Percentiles rank a stretch among this genome's conserved stretches.
phyloP scores from a whole-genome alignment of 2,888 invertebrate species.

The Drosophila heteroneura region DNA sequence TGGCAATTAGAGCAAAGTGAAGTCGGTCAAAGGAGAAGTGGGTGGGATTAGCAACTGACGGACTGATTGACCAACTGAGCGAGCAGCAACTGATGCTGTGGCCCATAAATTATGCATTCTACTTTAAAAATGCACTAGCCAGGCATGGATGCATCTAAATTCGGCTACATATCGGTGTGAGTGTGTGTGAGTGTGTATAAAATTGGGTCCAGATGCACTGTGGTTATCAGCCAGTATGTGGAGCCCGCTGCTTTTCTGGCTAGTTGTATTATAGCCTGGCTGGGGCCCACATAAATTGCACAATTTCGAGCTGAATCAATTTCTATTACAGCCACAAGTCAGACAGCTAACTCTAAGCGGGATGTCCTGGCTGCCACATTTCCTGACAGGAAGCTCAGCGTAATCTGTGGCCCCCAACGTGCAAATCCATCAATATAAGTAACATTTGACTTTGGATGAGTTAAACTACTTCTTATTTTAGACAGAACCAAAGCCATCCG shows the following conservation, averaged over 20 bases:
- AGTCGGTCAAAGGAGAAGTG: neutral
- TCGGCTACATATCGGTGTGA: neutral
- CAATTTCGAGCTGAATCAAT: slow-evolving; percentile 77
- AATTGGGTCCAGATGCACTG: slow-evolving; percentile 51
- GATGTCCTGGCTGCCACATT: slow-evolving; percentile 71
- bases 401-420: slow-evolving; percentile 26
- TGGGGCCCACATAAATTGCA: slow-evolving; percentile 68
- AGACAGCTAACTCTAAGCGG: slow-evolving; percentile 52
- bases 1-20: slow-evolving; percentile 66
- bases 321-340: slow-evolving; percentile 53
- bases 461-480: slow-evolving; percentile 36
- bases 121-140: slow-evolving; percentile 77
- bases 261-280: slow-evolving; percentile 17
- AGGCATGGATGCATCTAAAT: slow-evolving; percentile 32
- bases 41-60: slow-evolving; percentile 13
- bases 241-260: slow-evolving; percentile 39
- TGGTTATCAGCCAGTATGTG: slow-evolving; percentile 54
- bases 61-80: slow-evolving; percentile 26
- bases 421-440: slow-evolving; percentile 73
- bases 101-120: slow-evolving; percentile 69
- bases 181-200: neutral
- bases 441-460: slow-evolving; percentile 28
- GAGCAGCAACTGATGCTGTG: slow-evolving; percentile 26
- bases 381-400: slow-evolving; percentile 62
- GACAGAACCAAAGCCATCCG: slow-evolving; percentile 19